Percentiles rank a stretch among this genome's conserved stretches.
Conservation (phyloP, 2,113 vertebrate species). For the Agapornis roseicollis region DNA sequence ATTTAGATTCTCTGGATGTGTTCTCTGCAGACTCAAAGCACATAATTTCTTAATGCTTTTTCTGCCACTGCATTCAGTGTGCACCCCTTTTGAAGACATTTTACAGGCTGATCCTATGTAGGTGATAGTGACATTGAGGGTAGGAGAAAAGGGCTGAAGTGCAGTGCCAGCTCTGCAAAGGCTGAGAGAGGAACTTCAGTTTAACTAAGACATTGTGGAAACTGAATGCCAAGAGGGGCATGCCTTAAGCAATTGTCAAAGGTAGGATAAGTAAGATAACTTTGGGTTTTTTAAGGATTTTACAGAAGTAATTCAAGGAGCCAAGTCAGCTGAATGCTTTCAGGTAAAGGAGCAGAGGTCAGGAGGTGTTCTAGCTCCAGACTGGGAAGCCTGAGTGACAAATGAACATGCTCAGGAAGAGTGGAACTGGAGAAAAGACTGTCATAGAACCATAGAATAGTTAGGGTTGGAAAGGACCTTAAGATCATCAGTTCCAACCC, state of each 20-base stretch:
- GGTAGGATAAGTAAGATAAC: neutral
- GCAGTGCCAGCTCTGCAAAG: neutral
- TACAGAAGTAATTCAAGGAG: neutral
- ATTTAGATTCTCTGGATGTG: neutral
- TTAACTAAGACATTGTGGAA: neutral
- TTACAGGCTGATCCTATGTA: neutral
- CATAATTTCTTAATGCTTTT: rapidly evolving
- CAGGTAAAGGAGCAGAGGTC: neutral
- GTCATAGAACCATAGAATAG: no score
- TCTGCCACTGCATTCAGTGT: neutral
- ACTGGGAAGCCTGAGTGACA: neutral
- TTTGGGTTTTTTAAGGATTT: neutral
- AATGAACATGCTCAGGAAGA: neutral
- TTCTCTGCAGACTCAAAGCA: neutral
- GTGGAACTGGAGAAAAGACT: neutral
- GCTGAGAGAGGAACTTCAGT: neutral
- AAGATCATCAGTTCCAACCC: no score
- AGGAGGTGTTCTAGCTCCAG: neutral
- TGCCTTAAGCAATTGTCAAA: neutral
- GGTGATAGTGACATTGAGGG: neutral
- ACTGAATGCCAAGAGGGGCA: neutral
- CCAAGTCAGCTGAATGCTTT: neutral
- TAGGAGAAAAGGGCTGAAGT: neutral
- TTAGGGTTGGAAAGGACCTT: no score
- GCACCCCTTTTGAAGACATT: neutral